Evolutionary conservation across 2,888 invertebrate genomes (phyloP), one percentile per base, ranked within the genome.

Genomic region (Prionchulus punctatus): DNA sequence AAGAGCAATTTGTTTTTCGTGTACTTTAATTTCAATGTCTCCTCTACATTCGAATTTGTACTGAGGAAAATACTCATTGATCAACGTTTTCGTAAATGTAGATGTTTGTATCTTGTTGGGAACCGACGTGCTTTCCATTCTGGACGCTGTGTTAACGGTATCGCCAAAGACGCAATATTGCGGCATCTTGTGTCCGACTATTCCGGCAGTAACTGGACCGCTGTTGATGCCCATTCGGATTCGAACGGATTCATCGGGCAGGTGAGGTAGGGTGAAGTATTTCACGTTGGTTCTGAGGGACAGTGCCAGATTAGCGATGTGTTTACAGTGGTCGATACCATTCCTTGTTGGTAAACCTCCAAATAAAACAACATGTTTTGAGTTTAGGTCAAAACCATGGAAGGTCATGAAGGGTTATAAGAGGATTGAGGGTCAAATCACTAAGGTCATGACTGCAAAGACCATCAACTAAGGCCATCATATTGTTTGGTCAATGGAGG

Each of bases 151-250:
- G 23, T 51, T 51, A 7, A 51, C 51, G 21, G 53, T 43, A n/a
- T n/a, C n/a, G n/a, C n/a, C n/a, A n/a, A n/a, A n/a, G n/a, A n/a
- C n/a, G n/a, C 4, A 12, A 7, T 45, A 45, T 23, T 30, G 26
- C 1, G 65, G 66, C 28, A 62, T 56, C 3, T 59, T 56, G 18
- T 53, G 45, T 7, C 63, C 63, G 1, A 66, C 56, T 2, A 64
- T 60, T 2, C 67, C 66, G 12, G 64, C 60, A 30, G 59, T 59
- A 3, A 62, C 62, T 7, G 57, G 54, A 2, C 67, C 66, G 7
- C 23, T 58, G 58, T 56, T 55, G 54, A 59, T 31, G 52, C 62
- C 52, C 43, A 60, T 52, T 28, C 60, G 49, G 12, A 60, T 54
- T 42, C 42, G 43, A 4, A 57, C 7, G 7, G 3, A 21, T 18